Percentiles rank a stretch among this genome's conserved stretches.
phyloP scores from a whole-genome alignment of 2,113 vertebrate species.

The Eulemur macaco region DNA sequence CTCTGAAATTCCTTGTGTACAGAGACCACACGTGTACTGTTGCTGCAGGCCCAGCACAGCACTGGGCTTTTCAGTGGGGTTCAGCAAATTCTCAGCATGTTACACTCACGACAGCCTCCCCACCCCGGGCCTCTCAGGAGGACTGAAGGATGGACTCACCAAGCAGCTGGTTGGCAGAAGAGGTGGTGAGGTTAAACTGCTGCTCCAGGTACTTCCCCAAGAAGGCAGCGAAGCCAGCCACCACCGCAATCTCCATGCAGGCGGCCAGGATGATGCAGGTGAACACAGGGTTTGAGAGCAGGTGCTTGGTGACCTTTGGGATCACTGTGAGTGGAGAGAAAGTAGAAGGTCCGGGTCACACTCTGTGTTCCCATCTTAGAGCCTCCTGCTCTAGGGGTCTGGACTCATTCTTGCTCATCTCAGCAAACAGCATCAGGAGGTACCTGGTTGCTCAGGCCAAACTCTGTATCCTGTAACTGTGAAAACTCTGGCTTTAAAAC shows the following conservation, averaged over 20 bases:
- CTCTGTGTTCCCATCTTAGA: rapidly evolving
- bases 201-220: constrained; percentile 98
- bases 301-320: constrained; percentile 96
- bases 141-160: constrained; percentile 83
- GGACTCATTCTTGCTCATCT: neutral
- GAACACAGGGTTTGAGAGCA: constrained; percentile 98
- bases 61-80: neutral
- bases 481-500: neutral
- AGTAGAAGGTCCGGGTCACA: neutral
- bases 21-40: rapidly evolving
- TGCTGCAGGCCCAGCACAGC: rapidly evolving
- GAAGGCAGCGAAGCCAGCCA: constrained; percentile 97
- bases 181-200: constrained; percentile 98
- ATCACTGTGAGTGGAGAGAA: constrained; percentile 87
- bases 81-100: rapidly evolving
- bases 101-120: rapidly evolving
- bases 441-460: neutral
- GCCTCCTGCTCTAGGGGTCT: neutral
- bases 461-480: neutral
- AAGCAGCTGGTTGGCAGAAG: constrained; percentile 97
- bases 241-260: constrained; percentile 98
- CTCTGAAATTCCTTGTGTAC: neutral
- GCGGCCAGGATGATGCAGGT: constrained; percentile 97
- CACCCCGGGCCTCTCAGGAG: rapidly evolving
- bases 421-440: neutral